Evolutionary conservation across 2,888 invertebrate species (phyloP).

Genomic region (Camponotus fellah): DNA sequence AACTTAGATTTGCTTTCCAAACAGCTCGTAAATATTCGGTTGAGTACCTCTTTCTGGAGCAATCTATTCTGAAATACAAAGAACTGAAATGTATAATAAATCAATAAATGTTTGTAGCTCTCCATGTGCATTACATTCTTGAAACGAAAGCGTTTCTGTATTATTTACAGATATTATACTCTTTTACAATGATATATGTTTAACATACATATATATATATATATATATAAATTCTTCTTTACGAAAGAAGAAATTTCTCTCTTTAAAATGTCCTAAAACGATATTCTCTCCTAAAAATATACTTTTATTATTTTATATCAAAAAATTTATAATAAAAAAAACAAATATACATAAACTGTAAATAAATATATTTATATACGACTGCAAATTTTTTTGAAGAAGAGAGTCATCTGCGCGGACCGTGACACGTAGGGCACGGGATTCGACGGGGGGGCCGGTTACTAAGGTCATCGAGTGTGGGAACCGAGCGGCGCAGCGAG

Average conservation of each 20-base stretch:
- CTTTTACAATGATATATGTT: neutral
- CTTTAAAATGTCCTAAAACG: neutral
- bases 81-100: neutral
- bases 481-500: conserved; percentile 75
- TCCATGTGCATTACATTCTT: neutral
- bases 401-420: conserved; percentile 56
- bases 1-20: neutral
- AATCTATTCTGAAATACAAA: neutral
- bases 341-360: neutral
- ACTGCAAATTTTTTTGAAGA: neutral
- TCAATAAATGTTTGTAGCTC: neutral
- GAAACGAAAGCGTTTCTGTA: neutral
- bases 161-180: neutral
- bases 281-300: too few relatives aligned
- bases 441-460: conserved; percentile 73
- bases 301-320: neutral
- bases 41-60: neutral
- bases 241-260: neutral
- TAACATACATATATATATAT: neutral
- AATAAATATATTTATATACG: neutral
- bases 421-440: conserved; percentile 54
- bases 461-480: conserved; percentile 83
- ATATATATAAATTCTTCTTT: neutral
- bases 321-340: neutral
- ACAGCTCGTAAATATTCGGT: neutral